Conservation (phyloP, 2,113 vertebrate species). For the Regulus satrapa region DNA sequence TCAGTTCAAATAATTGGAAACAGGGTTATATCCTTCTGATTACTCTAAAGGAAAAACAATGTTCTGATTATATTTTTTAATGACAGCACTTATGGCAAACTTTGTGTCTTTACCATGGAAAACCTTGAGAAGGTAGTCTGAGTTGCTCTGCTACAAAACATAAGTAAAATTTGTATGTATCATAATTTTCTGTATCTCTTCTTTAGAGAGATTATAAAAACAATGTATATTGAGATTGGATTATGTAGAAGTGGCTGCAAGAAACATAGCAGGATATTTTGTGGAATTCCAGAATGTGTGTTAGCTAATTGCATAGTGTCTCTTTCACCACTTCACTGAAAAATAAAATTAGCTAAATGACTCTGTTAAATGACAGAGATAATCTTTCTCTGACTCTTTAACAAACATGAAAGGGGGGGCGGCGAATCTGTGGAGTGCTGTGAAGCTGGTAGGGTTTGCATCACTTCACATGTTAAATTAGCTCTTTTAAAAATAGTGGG, state of each 20-base stretch:
- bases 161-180: background rate
- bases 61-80: background rate
- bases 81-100: background rate
- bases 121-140: background rate
- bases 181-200: background rate
- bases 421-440: background rate
- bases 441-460: background rate
- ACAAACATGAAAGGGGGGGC: background rate
- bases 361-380: background rate
- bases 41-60: background rate
- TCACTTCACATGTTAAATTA: background rate
- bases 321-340: background rate
- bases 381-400: background rate
- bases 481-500: background rate
- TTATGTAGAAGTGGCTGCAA: background rate
- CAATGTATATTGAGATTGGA: background rate
- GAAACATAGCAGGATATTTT: background rate
- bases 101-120: background rate
- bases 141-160: background rate
- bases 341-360: background rate
- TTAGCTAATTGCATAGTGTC: background rate
- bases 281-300: background rate
- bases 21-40: background rate
- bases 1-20: conserved; percentile 31
- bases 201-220: background rate